A percentile compares a stretch with the other conserved stretches of the same genome.
phyloP scores from a whole-genome alignment of 1,140 invertebrate genomes.

The Dreissena rostriformis region DNA sequence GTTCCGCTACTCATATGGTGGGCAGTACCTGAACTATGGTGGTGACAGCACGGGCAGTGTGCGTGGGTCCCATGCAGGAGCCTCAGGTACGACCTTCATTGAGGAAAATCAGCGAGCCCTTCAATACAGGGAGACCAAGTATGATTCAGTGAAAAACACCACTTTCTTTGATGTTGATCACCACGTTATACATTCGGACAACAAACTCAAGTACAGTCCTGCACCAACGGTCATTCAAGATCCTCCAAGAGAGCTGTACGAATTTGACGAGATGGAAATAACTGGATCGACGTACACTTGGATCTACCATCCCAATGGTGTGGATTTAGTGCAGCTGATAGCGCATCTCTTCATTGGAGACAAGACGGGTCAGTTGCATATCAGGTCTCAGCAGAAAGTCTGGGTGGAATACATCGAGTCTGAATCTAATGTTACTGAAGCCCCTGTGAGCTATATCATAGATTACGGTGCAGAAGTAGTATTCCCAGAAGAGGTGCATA shows the following conservation, averaged over 20 bases:
- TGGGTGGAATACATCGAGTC: constrained; percentile 72
- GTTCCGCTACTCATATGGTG: constrained; percentile 71
- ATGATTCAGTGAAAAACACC: constrained; percentile 67
- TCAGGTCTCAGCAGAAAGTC: constrained; percentile 64
- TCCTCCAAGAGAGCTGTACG: constrained; percentile 61
- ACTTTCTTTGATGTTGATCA: constrained; percentile 72
- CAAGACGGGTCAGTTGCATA: constrained; percentile 71
- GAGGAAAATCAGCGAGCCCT: constrained; percentile 70
- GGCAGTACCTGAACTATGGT: constrained; percentile 69
- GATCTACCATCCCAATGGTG: constrained; percentile 65
- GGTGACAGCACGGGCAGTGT: constrained; percentile 59
- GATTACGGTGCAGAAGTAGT: constrained; percentile 69
- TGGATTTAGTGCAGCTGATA: constrained; percentile 53
- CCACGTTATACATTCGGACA: constrained; percentile 68
- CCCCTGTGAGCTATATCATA: constrained; percentile 72
- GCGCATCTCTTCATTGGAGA: constrained; percentile 72
- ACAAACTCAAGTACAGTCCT: constrained; percentile 62
- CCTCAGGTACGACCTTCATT: constrained; percentile 70
- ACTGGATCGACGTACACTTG: constrained; percentile 67
- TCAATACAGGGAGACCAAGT: constrained; percentile 71
- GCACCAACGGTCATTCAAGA: constrained; percentile 68
- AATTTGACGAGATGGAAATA: constrained; percentile 72
- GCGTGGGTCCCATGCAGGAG: constrained; percentile 59
- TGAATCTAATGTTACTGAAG: constrained; percentile 71
- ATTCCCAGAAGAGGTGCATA: constrained; percentile 67